Evolutionary conservation across 2,888 invertebrate species (phyloP), one percentile per base, ranked within the genome.

Genomic region (Formica aserva): DNA sequence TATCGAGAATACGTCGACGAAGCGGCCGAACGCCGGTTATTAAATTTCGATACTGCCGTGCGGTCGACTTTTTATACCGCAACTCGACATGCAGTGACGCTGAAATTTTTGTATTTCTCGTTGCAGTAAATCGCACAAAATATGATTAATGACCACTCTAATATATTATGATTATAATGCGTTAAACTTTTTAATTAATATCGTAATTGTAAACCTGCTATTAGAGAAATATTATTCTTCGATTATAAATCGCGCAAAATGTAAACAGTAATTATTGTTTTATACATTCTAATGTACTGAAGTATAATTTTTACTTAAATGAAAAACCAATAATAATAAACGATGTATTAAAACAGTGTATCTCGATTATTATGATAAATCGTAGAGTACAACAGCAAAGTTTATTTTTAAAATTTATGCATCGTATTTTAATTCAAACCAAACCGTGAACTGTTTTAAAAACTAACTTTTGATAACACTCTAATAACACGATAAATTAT

Each of bases 1-100:
- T 84, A 85, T 85, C 72, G 83, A 78, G 78, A 84, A 85, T 82
- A 77, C 83, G 85, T 85, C 85, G 74, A 57, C 84, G 77, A 38
- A 48, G 45, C 38, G 74, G 57, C 65, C 60, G 72, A 85, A 77
- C 41, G 57, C 38, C 48, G 85, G 71, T 85, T 84, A 85, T 85
- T 85, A 85, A 85, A 85, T 84, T 85, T 85, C 80, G 57, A 84
- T 85, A 80, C 71, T 57, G 48, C 15, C 45, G 6, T 52, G 22
- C 66, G 57, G 41, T 55, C 63, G 78, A 67, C 82, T 83, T 83
- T 81, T 82, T 82, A 65, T 62, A 62, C 35, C 72, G 60, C 72
- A 62, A 35, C 35, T 60, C 60, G 45, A 35, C 48, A 60, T 9
- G n/a, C 41, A n/a, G 48, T 29, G 35, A 80, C 13, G 55, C 38